These are phyloP conservation scores for Arothron firmamentum DNA, from an alignment of 2,113 vertebrate genomes.

Conservation along the genomic window DNA sequence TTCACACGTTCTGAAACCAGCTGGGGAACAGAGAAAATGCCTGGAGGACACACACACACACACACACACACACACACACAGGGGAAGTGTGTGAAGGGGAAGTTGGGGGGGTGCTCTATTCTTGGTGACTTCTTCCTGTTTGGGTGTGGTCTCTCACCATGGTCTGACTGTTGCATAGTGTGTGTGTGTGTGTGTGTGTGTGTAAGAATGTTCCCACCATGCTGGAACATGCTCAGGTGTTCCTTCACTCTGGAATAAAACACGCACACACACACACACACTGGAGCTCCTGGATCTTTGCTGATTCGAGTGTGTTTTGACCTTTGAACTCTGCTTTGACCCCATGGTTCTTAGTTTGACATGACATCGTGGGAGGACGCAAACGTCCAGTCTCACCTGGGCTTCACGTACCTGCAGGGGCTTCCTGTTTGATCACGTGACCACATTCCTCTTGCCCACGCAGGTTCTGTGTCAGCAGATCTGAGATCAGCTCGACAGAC, in stretches of 20 bases:
- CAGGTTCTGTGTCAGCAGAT: no score
- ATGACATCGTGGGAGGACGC: no score
- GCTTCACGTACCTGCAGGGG: no score
- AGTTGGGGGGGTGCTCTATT: constrained; percentile 50
- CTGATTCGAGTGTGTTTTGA: constrained; percentile 3
- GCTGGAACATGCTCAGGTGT: constrained; percentile 24
- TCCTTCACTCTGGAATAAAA: constrained; percentile 6
- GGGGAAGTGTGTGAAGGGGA: constrained; percentile 42
- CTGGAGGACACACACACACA: neutral
- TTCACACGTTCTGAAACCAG: no score
- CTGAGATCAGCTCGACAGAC: no score
- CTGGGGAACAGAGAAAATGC: no score
- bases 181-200: constrained; percentile 16
- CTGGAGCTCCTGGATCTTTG: neutral
- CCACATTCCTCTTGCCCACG: no score
- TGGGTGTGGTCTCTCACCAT: constrained; percentile 46
- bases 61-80: neutral
- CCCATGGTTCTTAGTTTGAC: neutral
- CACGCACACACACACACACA: neutral
- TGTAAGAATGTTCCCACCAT: constrained; percentile 22
- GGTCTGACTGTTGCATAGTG: constrained; percentile 19
- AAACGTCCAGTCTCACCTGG: neutral
- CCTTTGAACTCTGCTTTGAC: constrained; percentile 18
- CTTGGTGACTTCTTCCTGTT: constrained; percentile 49
- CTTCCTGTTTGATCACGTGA: no score